Conservation (phyloP, 2,888 invertebrate genomes). For the Bombylius major region DNA sequence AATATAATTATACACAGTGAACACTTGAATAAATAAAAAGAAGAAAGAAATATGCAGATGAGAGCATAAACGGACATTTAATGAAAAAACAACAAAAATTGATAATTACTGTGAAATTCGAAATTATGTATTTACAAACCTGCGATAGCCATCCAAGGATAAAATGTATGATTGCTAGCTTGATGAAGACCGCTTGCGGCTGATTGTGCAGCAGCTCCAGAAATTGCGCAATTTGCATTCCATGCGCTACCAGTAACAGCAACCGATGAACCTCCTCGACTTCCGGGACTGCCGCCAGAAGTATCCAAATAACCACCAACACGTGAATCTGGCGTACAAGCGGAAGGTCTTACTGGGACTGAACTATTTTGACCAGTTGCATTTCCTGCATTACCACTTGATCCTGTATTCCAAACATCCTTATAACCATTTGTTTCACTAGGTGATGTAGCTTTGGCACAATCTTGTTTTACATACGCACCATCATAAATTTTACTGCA, state of each 20-base stretch:
- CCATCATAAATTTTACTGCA: slow-evolving; percentile 53
- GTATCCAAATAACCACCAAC: slow-evolving; percentile 67
- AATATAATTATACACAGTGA: too few species aligned
- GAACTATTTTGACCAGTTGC: slow-evolving; percentile 38
- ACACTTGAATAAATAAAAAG: too few species aligned
- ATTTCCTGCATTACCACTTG: slow-evolving; percentile 43
- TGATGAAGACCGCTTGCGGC: slow-evolving; percentile 81
- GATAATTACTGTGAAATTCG: too few species aligned
- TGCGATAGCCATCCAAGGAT: slow-evolving; percentile 98
- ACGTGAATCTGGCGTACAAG: slow-evolving; percentile 80
- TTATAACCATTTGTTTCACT: slow-evolving; percentile 44
- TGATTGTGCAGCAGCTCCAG: slow-evolving; percentile 63
- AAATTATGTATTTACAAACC: slow-evolving; percentile 47
- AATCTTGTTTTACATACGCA: slow-evolving; percentile 56
- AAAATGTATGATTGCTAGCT: slow-evolving; percentile 85
- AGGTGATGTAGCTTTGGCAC: slow-evolving; percentile 48
- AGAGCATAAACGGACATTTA: too few species aligned
- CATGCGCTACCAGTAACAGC: slow-evolving; percentile 51
- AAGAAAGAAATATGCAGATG: too few species aligned
- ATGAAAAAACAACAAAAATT: too few species aligned
- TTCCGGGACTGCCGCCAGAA: slow-evolving; percentile 58
- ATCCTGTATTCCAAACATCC: slow-evolving; percentile 48
- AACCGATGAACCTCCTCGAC: slow-evolving; percentile 54
- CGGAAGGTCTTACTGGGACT: slow-evolving; percentile 65
- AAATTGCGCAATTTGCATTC: slow-evolving; percentile 77